Percentiles rank a stretch among this genome's conserved stretches.
phyloP scores from a whole-genome alignment of 2,113 vertebrate species.

The Corvus moneduloides region DNA sequence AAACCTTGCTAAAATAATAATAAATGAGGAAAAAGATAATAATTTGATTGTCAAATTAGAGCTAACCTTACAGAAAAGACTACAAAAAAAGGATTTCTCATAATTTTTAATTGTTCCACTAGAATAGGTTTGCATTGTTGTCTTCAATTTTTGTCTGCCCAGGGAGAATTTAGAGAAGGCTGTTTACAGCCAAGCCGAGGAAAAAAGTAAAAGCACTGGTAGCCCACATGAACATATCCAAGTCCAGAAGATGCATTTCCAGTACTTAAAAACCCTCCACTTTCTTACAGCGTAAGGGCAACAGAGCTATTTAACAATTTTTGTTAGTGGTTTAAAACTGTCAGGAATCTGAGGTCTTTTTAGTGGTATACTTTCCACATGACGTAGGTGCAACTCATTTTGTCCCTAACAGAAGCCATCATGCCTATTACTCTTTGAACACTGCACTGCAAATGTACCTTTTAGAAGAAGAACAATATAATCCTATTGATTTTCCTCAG shows the following conservation, averaged over 20 bases:
- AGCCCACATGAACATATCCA: not conserved
- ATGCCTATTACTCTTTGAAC: not conserved
- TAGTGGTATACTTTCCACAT: not conserved
- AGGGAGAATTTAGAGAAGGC: not conserved
- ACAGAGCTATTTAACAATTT: constrained; percentile 28
- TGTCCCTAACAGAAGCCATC: constrained; percentile 4
- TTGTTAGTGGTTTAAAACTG: constrained; percentile 28
- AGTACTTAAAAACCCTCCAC: not conserved
- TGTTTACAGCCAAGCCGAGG: not conserved
- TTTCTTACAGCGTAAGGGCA: constrained; percentile 20
- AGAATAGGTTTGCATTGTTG: not conserved
- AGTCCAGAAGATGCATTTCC: constrained; percentile 1
- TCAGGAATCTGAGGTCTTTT: constrained; percentile 33
- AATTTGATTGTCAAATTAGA: not conserved
- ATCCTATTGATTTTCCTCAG: constrained; percentile 46
- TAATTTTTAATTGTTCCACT: not conserved
- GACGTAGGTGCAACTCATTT: not conserved
- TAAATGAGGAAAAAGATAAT: not conserved
- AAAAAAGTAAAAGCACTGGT: not conserved
- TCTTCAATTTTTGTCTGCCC: not conserved
- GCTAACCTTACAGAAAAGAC: not conserved
- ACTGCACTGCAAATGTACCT: constrained; percentile 1
- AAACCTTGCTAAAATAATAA: not conserved
- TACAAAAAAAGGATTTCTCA: not conserved
- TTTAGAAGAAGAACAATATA: constrained; percentile 5